Base-by-base conservation (phyloP, 2,888 invertebrate genomes). In the Drosophila ezoana region DNA sequence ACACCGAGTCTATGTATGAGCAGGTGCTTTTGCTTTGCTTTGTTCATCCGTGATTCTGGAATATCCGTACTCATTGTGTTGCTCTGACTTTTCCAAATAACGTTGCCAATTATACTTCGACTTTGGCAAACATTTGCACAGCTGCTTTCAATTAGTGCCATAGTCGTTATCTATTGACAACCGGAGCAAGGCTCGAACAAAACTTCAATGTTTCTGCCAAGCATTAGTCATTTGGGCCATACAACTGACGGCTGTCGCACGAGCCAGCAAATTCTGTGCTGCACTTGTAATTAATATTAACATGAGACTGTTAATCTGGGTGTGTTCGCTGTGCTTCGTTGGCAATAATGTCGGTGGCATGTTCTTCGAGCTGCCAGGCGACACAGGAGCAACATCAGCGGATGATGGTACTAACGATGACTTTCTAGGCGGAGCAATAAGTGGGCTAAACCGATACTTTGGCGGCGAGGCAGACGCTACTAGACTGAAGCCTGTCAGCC, bases 101-200 rank as follows among this genome's bases (percentile, higher is more conserved):
- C 13, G 8, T 23, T 51, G 38, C 33, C 44, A 59, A 58, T 52
- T 51, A 51, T 35, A 40, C 33, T 33, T 37, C 14, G 53, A 16
- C 18, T 38, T 4, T 32, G 14, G 11, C 41, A 32, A 18, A 48
- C 56, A 58, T 68, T 78, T 83, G 53, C 57, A 75, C 83, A 83
- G 72, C 62, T 72, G 84, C 62, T 63, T 59, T 53, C 33, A 65
- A 67, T 86, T 76, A 64, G 68, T 73, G 77, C 70, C 86, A 80
- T 23, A 77, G 87, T 53, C 69, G 54, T 14, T 40, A 16, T 11
- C 33, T 37, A 45, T 48, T 43, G 32, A 45, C 33, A 38, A 49
- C 20, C 43, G 6, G 54, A n/a, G 6, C 6, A 37, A 11, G 41
- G 51, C 37, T 35, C 5, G 20, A 44, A 65, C 66, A 86, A 88